Base-by-base conservation (phyloP, 2,888 invertebrate genomes). In the Tenthredo livida region DNA sequence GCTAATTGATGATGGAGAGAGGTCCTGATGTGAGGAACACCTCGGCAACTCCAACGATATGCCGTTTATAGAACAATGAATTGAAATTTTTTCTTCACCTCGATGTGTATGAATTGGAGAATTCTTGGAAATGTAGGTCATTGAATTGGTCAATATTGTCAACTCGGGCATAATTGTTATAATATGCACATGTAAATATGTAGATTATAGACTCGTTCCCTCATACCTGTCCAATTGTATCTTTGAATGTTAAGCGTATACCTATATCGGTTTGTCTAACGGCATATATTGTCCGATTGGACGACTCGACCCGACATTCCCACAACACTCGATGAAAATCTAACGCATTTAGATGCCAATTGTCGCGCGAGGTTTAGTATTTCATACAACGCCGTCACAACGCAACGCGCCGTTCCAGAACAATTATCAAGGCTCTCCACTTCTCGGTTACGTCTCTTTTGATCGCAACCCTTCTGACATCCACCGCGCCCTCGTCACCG, bases 331-430 rank as follows among this genome's bases (percentile, higher is more conserved):
- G 40, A 43, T 21, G 40, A 17, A 10, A 72, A 72, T 43, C 40
- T 4, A 12, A 72, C 72, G 72, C 72, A 21, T 72, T 72, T 40
- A n/a, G 43, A n/a, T 72, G 40, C 72, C 72, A 40, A 72, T 72
- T 72, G 72, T 72, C 72, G 77, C 47, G 6, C 61, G 21, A 85
- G 47, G 67, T 84, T 86, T 86, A 86, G 85, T 73, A 87, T 87
- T 86, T 87, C 86, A 87, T 86, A 21, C n/a, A 43, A 86, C 83
- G 83, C 87, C 88, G 89, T 89, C 89, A 89, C 87, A 89, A 89
- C 87, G 87, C 87, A 89, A 89, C 87, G 87, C 65, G 75, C 85
- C 84, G 87, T 86, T 88, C 82, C 80, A 85, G 85, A 85, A 87
- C 88, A 86, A 88, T 88, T 87, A 88, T 88, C 87, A 88, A 86